phyloP scores from a whole-genome alignment of 2,888 invertebrate species.

The Neria commutata region DNA sequence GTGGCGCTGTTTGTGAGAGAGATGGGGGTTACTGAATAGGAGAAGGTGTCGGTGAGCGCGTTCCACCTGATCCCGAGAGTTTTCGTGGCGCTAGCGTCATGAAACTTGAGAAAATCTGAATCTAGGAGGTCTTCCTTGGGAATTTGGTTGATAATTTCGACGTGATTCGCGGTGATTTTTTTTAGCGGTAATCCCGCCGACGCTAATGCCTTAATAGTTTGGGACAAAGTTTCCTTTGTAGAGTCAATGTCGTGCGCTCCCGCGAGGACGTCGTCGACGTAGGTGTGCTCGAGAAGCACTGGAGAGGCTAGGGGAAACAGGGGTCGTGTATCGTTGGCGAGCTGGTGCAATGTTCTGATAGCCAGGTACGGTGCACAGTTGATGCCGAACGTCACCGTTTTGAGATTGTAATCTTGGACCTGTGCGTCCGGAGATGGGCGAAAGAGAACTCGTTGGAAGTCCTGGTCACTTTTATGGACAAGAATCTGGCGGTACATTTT shows the following conservation, averaged over 20 bases:
- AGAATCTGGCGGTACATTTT: conserved; percentile 38
- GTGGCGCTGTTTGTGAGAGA: background rate
- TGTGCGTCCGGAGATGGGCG: background rate
- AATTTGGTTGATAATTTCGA: background rate
- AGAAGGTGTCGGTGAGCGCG: background rate
- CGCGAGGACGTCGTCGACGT: conserved; percentile 23
- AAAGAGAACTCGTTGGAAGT: conserved; percentile 33
- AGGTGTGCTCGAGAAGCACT: conserved; percentile 15
- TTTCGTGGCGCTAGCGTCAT: conserved; percentile 6
- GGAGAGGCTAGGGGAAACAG: conserved; percentile 6
- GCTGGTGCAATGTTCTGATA: conserved; percentile 17
- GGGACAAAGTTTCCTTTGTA: background rate
- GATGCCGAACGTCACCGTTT: conserved; percentile 22
- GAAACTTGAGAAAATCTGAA: conserved; percentile 4
- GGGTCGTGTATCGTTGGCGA: conserved; percentile 14
- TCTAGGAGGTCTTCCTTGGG: background rate
- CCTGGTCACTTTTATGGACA: conserved; percentile 21
- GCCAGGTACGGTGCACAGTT: conserved; percentile 22
- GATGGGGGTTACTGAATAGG: background rate
- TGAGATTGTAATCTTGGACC: conserved; percentile 14
- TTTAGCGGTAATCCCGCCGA: conserved; percentile 15
- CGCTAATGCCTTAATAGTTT: background rate
- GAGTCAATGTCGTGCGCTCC: conserved; percentile 17
- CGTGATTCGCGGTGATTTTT: conserved; percentile 7
- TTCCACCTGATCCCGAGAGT: conserved; percentile 12